These are phyloP conservation scores for Conistra vaccinii DNA, from an alignment of 2,888 invertebrate species.

Conservation along the genomic window DNA sequence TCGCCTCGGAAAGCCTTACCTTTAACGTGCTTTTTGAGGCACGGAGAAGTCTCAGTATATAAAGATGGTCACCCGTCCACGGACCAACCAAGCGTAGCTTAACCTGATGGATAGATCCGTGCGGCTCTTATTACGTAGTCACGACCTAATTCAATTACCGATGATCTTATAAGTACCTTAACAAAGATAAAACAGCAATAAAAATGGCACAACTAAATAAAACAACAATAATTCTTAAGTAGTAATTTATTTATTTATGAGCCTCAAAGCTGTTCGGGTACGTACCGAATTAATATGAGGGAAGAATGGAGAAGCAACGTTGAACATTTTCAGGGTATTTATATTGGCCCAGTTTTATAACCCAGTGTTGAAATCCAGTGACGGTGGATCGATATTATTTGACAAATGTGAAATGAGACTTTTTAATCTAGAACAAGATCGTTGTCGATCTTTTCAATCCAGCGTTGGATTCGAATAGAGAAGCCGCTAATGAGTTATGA, in stretches of 20 bases:
- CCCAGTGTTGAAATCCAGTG: neutral
- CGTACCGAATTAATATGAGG: neutral
- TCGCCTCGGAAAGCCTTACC: no score
- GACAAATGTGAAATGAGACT: neutral
- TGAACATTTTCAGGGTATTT: neutral
- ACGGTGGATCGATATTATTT: neutral
- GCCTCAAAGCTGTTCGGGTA: neutral
- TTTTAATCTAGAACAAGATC: neutral
- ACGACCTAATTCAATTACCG: neutral
- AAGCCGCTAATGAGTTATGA: neutral
- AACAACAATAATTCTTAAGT: neutral
- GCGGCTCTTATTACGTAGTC: no score
- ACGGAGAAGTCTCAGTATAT: no score
- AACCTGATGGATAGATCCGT: no score
- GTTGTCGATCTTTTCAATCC: no score
- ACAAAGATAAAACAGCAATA: slow-evolving; percentile 6
- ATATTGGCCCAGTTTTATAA: no score
- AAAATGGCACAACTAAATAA: slow-evolving; percentile 8
- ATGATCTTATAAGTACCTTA: slow-evolving; percentile 1
- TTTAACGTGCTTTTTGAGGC: no score
- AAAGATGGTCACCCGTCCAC: no score
- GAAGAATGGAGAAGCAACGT: neutral
- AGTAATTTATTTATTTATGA: slow-evolving; percentile 15
- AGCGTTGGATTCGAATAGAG: neutral
- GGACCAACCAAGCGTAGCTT: no score